Conservation (phyloP, 2,797 vertebrate genomes). For the Notoglanidium macrostoma region DNA sequence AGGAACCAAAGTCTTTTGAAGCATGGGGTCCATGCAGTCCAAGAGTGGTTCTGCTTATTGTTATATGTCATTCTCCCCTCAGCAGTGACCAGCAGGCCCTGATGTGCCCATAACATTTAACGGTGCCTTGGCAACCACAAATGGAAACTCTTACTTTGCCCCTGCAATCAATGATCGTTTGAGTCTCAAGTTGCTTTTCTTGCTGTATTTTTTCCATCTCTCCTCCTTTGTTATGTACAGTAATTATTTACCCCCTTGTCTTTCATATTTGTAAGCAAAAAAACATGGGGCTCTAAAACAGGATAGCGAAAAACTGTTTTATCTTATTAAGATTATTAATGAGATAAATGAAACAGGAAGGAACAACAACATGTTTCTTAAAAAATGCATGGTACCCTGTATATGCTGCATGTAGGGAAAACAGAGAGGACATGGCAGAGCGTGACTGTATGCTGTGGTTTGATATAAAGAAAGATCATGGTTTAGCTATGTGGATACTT, state of each 20-base stretch:
- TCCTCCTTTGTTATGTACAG: slow-evolving; percentile 58
- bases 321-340: slow-evolving; percentile 72
- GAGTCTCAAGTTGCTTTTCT: slow-evolving; percentile 59
- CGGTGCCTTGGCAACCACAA: slow-evolving; percentile 76
- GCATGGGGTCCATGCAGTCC: slow-evolving; percentile 68
- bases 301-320: slow-evolving; percentile 56
- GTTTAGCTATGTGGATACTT: slow-evolving; percentile 3
- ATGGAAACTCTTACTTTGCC: slow-evolving; percentile 81
- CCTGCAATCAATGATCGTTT: slow-evolving; percentile 69
- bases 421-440: slow-evolving; percentile 52
- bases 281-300: slow-evolving; percentile 49
- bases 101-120: slow-evolving; percentile 84
- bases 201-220: slow-evolving; percentile 45
- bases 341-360: slow-evolving; percentile 68
- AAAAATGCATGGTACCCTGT: slow-evolving; percentile 21
- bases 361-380: slow-evolving; percentile 72
- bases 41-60: slow-evolving; percentile 78
- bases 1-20: slow-evolving; percentile 75
- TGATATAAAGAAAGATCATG: slow-evolving; percentile 55
- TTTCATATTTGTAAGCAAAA: slow-evolving; percentile 65
- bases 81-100: slow-evolving; percentile 78
- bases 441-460: slow-evolving; percentile 15
- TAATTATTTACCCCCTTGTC: slow-evolving; percentile 64
- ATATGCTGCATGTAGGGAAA: neutral
- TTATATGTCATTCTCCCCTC: slow-evolving; percentile 79